Percentiles rank a stretch among this genome's conserved stretches.
Evolutionary conservation across 2,888 invertebrate species (phyloP).

Genomic region (Blomia tropicalis): DNA sequence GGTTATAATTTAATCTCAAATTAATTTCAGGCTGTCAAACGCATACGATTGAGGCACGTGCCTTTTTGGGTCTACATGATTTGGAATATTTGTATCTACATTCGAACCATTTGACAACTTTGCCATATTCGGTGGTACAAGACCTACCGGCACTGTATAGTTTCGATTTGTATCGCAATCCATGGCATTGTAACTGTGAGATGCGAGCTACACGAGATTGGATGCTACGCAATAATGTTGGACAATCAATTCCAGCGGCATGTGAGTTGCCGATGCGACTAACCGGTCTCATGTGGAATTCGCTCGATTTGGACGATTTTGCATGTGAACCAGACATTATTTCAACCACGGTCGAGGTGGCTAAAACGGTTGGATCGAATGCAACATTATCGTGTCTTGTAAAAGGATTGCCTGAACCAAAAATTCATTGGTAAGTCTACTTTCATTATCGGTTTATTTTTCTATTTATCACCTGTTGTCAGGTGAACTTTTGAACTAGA

Average conservation of each 20-base stretch:
- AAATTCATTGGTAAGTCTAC: conserved; percentile 61
- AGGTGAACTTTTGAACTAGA: no score
- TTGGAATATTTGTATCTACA: conserved; percentile 63
- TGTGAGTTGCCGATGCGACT: conserved; percentile 47
- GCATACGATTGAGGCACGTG: conserved; percentile 57
- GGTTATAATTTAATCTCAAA: no score
- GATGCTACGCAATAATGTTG: conserved; percentile 58
- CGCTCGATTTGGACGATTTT: conserved; percentile 29
- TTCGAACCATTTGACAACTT: conserved; percentile 56
- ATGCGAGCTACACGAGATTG: conserved; percentile 62
- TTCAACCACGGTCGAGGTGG: conserved; percentile 44
- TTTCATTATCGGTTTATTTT: conserved; percentile 6
- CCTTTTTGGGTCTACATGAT: conserved; percentile 59
- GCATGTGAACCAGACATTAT: conserved; percentile 29
- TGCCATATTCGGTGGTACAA: conserved; percentile 57
- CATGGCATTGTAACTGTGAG: conserved; percentile 74
- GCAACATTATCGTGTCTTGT: conserved; percentile 65
- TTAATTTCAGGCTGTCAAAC: conserved; percentile 58
- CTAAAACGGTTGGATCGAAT: conserved; percentile 64
- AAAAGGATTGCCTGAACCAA: conserved; percentile 61
- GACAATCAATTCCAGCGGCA: conserved; percentile 57
- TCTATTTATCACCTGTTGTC: no score
- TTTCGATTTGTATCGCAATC: conserved; percentile 67
- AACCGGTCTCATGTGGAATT: conserved; percentile 27
- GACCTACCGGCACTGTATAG: conserved; percentile 54